Evolutionary conservation across 2,797 vertebrate species (phyloP).

Genomic region (Pelobates cultripes): DNA sequence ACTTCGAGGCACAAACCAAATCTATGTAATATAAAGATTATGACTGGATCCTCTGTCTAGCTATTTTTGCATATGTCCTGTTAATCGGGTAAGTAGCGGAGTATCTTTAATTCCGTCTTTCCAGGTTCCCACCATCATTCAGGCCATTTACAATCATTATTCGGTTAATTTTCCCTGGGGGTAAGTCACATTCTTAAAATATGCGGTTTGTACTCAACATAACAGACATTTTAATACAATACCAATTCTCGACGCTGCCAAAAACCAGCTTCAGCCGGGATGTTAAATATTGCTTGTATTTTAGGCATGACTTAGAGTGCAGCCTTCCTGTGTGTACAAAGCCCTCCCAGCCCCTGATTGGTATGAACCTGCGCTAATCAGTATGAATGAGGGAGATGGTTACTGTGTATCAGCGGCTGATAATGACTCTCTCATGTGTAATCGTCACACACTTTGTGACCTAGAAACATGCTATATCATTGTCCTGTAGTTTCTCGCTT

Average conservation of each 20-base stretch:
- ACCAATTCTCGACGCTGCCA: constrained; percentile 1
- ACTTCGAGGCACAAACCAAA: too few relatives aligned
- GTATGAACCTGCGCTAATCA: too few relatives aligned
- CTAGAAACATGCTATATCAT: too few relatives aligned
- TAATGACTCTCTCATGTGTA: too few relatives aligned
- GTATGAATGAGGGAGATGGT: too few relatives aligned
- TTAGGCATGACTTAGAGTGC: background rate
- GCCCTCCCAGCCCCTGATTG: too few relatives aligned
- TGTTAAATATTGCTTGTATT: background rate
- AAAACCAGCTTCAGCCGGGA: constrained; percentile 6
- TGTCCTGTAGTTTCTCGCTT: too few relatives aligned
- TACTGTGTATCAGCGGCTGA: too few relatives aligned
- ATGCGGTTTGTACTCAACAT: background rate
- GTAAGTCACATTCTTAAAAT: constrained; percentile 23
- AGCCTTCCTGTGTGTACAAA: background rate
- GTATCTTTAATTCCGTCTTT: background rate
- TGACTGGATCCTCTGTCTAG: too few relatives aligned
- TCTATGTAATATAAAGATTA: too few relatives aligned
- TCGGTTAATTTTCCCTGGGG: constrained; percentile 11
- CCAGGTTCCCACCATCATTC: background rate
- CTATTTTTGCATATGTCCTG: too few relatives aligned
- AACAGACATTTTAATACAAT: background rate
- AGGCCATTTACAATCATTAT: background rate
- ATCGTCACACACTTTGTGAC: too few relatives aligned
- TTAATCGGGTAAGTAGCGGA: background rate